These are phyloP conservation scores for Pegea sp. DNA, from an alignment of 23 tunicate genomes.

Conservation along the genomic window DNA sequence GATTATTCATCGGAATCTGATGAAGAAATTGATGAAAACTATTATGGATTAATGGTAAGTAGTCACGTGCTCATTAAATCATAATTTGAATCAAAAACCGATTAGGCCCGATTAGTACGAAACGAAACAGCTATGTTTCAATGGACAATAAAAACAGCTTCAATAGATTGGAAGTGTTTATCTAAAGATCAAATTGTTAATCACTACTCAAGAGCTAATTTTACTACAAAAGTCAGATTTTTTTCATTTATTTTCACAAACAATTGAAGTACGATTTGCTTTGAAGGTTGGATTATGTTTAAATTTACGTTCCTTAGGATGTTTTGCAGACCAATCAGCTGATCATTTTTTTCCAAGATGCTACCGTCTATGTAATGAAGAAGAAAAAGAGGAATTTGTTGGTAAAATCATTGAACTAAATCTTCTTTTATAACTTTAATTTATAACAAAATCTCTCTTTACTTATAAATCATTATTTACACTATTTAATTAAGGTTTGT, in stretches of 20 bases:
- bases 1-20: constrained; percentile 38
- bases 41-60: constrained; percentile 75
- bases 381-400: constrained; percentile 70
- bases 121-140: constrained; percentile 61
- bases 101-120: constrained; percentile 81
- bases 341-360: constrained; percentile 85
- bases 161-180: constrained; percentile 65
- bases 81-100: not conserved
- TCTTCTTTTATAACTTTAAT: too few relatives aligned
- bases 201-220: constrained; percentile 89
- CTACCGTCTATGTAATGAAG: constrained; percentile 72
- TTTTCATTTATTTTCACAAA: too few relatives aligned
- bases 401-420: too few relatives aligned
- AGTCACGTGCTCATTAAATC: not conserved
- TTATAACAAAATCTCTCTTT: too few relatives aligned
- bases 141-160: constrained; percentile 62
- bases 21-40: constrained; percentile 39
- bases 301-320: constrained; percentile 54
- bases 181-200: constrained; percentile 83
- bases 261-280: too few relatives aligned
- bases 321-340: constrained; percentile 34
- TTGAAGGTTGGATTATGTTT: constrained; percentile 68
- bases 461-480: too few relatives aligned
- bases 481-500: too few relatives aligned
- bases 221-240: constrained; percentile 64